A percentile compares a stretch with the other conserved stretches of the same genome.
Conservation (phyloP, 2,888 invertebrate species). For the Eledone cirrhosa region DNA sequence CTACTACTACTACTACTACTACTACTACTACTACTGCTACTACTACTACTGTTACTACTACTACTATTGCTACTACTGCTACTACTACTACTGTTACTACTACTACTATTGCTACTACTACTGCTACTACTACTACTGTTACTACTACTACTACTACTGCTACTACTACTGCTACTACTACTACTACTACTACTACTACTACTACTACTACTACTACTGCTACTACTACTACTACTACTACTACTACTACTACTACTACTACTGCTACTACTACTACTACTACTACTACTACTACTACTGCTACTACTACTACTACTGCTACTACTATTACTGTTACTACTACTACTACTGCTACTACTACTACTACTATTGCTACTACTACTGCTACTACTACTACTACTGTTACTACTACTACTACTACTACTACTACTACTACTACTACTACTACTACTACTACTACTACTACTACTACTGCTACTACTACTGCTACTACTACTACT, state of each 20-base stretch:
- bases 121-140: too few relatives aligned
- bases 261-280: constrained; percentile 9
- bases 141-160: constrained; percentile 13
- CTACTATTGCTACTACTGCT: too few relatives aligned
- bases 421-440: constrained; percentile 13
- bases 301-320: too few relatives aligned
- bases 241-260: constrained; percentile 13
- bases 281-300: constrained; percentile 9
- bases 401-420: constrained; percentile 13
- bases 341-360: too few relatives aligned
- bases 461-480: constrained; percentile 13
- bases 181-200: constrained; percentile 13
- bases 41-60: too few relatives aligned
- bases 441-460: constrained; percentile 13
- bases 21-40: constrained; percentile 9
- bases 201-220: constrained; percentile 13
- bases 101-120: too few relatives aligned
- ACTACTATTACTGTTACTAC: too few relatives aligned
- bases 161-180: constrained; percentile 13
- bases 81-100: too few relatives aligned
- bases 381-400: too few relatives aligned
- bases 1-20: constrained; percentile 13
- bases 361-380: too few relatives aligned
- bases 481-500: constrained; percentile 9
- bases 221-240: constrained; percentile 13